phyloP scores from a whole-genome alignment of 2,888 invertebrate species.

The Xestia sexstrigata region DNA sequence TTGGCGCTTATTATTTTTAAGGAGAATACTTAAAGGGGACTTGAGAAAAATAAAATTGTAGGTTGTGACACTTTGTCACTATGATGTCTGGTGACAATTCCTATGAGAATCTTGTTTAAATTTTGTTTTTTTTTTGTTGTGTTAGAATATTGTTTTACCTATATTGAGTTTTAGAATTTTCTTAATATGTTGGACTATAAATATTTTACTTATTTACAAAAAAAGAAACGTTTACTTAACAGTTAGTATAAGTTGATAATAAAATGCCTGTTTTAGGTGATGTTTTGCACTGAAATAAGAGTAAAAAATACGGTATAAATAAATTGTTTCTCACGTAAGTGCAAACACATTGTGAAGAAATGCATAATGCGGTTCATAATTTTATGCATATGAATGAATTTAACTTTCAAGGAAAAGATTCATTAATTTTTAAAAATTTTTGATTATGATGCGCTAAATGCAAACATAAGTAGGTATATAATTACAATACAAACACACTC shows the following conservation, averaged over 20 bases:
- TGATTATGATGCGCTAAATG: not conserved
- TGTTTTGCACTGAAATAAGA: not conserved
- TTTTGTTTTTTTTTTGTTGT: not conserved
- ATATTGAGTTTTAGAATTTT: not conserved
- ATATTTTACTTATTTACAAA: not conserved
- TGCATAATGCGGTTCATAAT: conserved; percentile 19
- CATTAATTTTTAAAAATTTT: not conserved
- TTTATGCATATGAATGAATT: conserved; percentile 47
- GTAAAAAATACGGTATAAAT: conserved; percentile 19
- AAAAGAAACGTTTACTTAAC: not conserved
- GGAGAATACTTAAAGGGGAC: not conserved
- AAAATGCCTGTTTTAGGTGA: not conserved
- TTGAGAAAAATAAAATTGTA: not conserved
- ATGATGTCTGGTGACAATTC: not conserved
- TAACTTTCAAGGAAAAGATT: conserved; percentile 12
- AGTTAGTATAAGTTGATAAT: no score
- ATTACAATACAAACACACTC: not conserved
- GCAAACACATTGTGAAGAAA: conserved; percentile 19
- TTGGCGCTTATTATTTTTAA: not conserved
- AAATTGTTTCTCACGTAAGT: conserved; percentile 5
- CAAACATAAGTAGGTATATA: no score
- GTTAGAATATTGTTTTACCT: not conserved
- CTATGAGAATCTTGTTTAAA: conserved; percentile 25
- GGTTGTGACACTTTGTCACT: conserved; percentile 10
- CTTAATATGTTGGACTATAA: not conserved